Evolutionary conservation across 2,113 vertebrate species (phyloP).

Genomic region (Odontesthes bonariensis): DNA sequence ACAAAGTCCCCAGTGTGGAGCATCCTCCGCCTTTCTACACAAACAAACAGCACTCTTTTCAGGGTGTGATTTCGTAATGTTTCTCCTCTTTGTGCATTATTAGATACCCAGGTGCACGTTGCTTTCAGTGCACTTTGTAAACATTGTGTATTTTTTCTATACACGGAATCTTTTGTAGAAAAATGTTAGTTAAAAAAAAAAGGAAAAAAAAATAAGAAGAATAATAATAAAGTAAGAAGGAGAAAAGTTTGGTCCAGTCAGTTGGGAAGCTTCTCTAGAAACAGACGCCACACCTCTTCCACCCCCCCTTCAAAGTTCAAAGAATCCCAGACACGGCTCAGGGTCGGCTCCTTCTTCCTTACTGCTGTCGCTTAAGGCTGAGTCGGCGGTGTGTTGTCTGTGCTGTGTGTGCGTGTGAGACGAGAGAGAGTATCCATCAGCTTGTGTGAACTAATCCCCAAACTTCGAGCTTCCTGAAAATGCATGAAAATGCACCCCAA

Average conservation of each 20-base stretch:
- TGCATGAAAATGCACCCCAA: too few relatives aligned
- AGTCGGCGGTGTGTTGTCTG: background rate
- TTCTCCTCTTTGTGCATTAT: slow-evolving; percentile 43
- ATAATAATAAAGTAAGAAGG: slow-evolving; percentile 19
- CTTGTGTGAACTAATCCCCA: background rate
- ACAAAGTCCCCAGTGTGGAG: slow-evolving; percentile 35
- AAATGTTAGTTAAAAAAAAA: slow-evolving; percentile 1
- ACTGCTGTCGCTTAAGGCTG: background rate
- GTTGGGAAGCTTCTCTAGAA: slow-evolving; percentile 25
- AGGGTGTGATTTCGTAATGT: slow-evolving; percentile 25
- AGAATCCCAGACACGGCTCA: slow-evolving; percentile 30
- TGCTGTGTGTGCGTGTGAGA: background rate
- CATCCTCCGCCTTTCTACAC: slow-evolving; percentile 31
- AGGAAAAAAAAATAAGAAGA: too few relatives aligned
- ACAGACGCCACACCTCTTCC: slow-evolving; percentile 12
- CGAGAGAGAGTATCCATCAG: background rate
- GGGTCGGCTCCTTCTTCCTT: slow-evolving; percentile 9
- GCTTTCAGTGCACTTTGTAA: slow-evolving; percentile 68
- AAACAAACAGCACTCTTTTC: slow-evolving; percentile 48
- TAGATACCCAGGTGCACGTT: slow-evolving; percentile 52
- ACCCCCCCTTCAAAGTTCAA: slow-evolving; percentile 18
- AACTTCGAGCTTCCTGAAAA: background rate
- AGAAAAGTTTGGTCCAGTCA: slow-evolving; percentile 39
- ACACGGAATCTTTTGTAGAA: slow-evolving; percentile 67
- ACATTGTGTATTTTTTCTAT: slow-evolving; percentile 67